Evolutionary conservation across 2,888 invertebrate species (phyloP).

Genomic region (Eilema griseolum): DNA sequence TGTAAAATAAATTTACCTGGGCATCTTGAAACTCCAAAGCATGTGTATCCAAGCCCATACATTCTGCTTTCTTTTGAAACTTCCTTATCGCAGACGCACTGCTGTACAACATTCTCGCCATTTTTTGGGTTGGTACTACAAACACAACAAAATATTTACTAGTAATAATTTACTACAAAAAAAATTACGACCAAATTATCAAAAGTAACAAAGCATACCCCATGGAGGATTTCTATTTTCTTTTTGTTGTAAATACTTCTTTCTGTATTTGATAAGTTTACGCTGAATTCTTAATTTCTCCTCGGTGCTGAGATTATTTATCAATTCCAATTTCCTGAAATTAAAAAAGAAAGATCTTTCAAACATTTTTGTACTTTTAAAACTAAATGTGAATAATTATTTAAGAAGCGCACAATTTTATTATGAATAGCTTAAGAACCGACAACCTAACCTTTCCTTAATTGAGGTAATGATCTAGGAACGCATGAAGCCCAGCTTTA

Average conservation of each 20-base stretch:
- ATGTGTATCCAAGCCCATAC: slow-evolving; percentile 95
- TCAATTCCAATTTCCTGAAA: slow-evolving; percentile 85
- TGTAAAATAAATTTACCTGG: slow-evolving; percentile 80
- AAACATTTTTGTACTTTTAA: background rate
- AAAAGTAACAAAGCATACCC: slow-evolving; percentile 88
- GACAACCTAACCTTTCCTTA: background rate
- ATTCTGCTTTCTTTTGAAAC: slow-evolving; percentile 93
- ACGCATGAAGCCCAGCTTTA: background rate
- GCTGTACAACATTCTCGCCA: slow-evolving; percentile 96
- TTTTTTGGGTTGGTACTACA: slow-evolving; percentile 96
- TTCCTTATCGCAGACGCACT: slow-evolving; percentile 95
- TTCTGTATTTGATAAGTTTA: slow-evolving; percentile 94
- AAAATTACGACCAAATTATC: background rate
- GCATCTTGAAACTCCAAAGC: slow-evolving; percentile 94
- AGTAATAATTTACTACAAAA: too few relatives aligned
- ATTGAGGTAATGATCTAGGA: background rate
- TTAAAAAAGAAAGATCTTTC: too few relatives aligned
- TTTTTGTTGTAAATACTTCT: slow-evolving; percentile 93
- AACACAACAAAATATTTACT: background rate
- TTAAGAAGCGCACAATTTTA: background rate
- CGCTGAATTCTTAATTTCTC: slow-evolving; percentile 92
- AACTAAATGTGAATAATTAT: background rate
- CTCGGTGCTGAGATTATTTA: slow-evolving; percentile 88
- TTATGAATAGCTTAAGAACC: background rate
- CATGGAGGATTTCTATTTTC: slow-evolving; percentile 92